Evolutionary conservation across 35 echinoderm and acorn worm species (phyloP).

Genomic region (Ophiothrix spiculata): DNA sequence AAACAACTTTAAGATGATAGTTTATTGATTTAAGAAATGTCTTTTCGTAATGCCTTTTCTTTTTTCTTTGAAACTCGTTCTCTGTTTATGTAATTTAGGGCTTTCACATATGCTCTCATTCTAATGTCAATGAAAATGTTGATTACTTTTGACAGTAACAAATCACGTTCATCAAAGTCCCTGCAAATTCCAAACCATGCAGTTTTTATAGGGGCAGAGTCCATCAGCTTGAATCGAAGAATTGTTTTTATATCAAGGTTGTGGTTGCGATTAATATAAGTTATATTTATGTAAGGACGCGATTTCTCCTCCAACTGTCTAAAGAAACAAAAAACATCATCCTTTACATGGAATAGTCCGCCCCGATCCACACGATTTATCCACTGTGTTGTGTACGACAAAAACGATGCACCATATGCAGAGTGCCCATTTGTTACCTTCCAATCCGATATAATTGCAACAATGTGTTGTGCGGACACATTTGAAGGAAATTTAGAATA

Average conservation of each 20-base stretch:
- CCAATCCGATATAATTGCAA: not conserved
- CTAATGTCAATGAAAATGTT: not conserved
- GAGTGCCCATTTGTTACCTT: not conserved
- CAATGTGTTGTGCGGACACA: not conserved
- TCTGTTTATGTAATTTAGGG: not conserved
- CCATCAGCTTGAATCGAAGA: not conserved
- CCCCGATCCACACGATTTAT: not conserved
- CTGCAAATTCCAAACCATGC: not conserved
- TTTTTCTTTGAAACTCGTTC: constrained; percentile 14
- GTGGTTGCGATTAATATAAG: not conserved
- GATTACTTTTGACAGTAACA: not conserved
- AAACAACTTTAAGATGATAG: not conserved
- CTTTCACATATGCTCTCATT: not conserved
- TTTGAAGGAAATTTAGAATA: not conserved
- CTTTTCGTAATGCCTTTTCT: constrained; percentile 9
- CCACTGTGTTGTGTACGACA: not conserved
- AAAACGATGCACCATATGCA: too few species aligned
- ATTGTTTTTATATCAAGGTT: not conserved
- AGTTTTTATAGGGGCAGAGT: not conserved
- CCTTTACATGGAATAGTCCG: not conserved
- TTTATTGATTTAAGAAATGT: too few species aligned
- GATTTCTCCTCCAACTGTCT: not conserved
- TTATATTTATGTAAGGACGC: not conserved
- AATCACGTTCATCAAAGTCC: not conserved
- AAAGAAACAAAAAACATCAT: not conserved